Evolutionary conservation across 1,140 invertebrate species (phyloP).

Genomic region (Trinorchestia longiramus): DNA sequence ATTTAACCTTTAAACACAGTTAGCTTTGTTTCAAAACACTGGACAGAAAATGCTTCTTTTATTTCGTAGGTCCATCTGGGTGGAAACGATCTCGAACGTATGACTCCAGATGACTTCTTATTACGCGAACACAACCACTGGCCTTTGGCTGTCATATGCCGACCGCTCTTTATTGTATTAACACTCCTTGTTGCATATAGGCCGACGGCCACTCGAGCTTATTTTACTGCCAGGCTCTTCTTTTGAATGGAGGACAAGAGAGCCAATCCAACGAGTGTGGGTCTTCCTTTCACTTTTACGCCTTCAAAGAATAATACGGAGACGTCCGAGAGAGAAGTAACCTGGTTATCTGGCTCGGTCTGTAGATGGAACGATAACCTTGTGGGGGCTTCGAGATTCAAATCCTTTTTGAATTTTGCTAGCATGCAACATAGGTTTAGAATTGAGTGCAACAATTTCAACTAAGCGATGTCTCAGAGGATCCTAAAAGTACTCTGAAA

Average conservation of each 20-base stretch:
- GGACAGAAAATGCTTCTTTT: neutral
- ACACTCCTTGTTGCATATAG: conserved; percentile 13
- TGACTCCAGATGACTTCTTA: neutral
- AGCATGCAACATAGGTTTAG: neutral
- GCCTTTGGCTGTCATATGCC: neutral
- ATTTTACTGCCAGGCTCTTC: neutral
- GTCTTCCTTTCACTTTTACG: conserved; percentile 34
- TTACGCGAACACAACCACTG: neutral
- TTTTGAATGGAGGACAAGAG: neutral
- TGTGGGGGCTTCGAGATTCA: neutral
- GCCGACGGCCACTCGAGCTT: conserved; percentile 16
- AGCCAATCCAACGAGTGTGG: neutral
- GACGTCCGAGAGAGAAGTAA: neutral
- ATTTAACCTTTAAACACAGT: neutral
- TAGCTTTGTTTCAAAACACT: neutral
- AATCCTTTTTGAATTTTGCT: neutral
- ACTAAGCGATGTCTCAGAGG: neutral
- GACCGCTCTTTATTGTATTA: neutral
- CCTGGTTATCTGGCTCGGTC: neutral
- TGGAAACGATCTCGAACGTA: neutral
- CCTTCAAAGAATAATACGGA: conserved; percentile 33
- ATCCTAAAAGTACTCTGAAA: neutral
- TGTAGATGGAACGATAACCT: conserved; percentile 17
- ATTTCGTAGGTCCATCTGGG: neutral
- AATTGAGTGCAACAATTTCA: neutral